These are phyloP conservation scores for roundworm (Caenorhabditis elegans) DNA, from an alignment of 1,140 invertebrate species.

Conservation along the genomic window WBcel235 BX284605.5:11529501-11530000, in stretches of 20 bases:
- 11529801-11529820: conserved; percentile 10
- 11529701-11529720: conserved; percentile 19
- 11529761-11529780: not conserved
- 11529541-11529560: not conserved
- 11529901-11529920: not conserved
- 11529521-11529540: conserved; percentile 16
- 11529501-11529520: conserved; percentile 20
- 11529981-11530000: no score
- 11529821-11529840: conserved; percentile 20
- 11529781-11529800: not conserved
- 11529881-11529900: not conserved
- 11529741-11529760: not conserved
- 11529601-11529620: not conserved
- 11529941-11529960: conserved; percentile 10
- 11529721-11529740: not conserved
- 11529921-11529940: not conserved
- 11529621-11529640: conserved; percentile 22
- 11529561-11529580: not conserved
- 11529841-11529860: not conserved
- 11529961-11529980: no score
- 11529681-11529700: conserved; percentile 29
- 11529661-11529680: not conserved
- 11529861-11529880: not conserved
- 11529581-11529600: not conserved
- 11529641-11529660: conserved; percentile 23